Evolutionary conservation across 2,797 vertebrate genomes (phyloP), one percentile per base, ranked within the genome.

Genomic region (Galagoides demidoff): DNA sequence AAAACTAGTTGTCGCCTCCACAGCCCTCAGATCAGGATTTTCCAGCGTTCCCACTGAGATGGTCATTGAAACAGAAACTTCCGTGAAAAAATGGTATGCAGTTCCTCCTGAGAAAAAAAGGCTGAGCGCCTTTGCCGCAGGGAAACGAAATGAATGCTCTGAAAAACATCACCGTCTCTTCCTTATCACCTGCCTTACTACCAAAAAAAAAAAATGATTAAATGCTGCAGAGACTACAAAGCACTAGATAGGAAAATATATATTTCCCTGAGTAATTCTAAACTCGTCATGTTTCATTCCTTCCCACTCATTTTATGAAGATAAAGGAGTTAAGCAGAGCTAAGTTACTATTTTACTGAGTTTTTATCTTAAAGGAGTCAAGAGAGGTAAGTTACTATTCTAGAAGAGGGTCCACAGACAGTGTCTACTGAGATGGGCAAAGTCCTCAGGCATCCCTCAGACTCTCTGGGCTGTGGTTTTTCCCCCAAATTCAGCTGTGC

Each of bases 51-150:
- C 9, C 77, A 66, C 31, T 34, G 23, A 90, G 20, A 39, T 96
- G n/a, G 55, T 88, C 63, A 89, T n/a, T 63, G 73, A 90, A 92
- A 89, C 45, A 64, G 59, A 85, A 94, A 92, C 9, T 74, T 92
- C 39, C 9, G 88, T 82, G 70, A 29, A 76, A 71, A 93, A 96
- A 90, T 94, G 77, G 93, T 91, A 39, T 70, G 29, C 17, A 85
- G 13, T 2, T 73, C 29, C 57, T 88, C 27, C 43, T n/a, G 22
- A 52, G 43, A 25, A 39, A n/a, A 31, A 70, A 66, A 64, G 19
- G 14, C 31, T 27, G 22, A 77, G 37, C 25, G 82, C 13, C 55
- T 66, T 92, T 68, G 73, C 81, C 6, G 87, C 39, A 61, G 14
- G 49, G 55, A 77, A 96, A 61, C 5, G 34, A 71, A 91, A 64